Evolutionary conservation across 2,888 invertebrate genomes (phyloP), one percentile per base, ranked within the genome.

Genomic region (Calameuta pallipes): DNA sequence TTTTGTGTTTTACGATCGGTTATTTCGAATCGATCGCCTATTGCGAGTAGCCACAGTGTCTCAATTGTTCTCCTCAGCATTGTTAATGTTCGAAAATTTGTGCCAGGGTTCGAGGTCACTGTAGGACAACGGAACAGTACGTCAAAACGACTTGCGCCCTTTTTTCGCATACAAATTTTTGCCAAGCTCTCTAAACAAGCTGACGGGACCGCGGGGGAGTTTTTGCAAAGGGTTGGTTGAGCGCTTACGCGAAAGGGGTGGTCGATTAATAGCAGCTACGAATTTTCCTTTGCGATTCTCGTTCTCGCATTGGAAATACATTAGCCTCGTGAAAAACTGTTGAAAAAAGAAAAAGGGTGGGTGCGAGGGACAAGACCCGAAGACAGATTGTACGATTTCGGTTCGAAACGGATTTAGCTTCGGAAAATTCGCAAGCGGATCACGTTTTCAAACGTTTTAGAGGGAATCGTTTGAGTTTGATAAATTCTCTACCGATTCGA

Each of bases 401-500:
- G 78, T 69, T 30, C 41, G 30, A 30, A 13, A 30, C 30, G 70
- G 30, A 33, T 33, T 41, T 41, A 41, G 41, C 41, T 15, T 56
- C 35, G 56, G 30, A 74, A 76, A 73, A 76, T 80, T 80, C 82
- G 84, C 84, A 85, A 70, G 81, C 82, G 79, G 76, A 80, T 84
- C 82, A 83, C 81, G 83, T 83, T 83, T 80, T 76, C 76, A 83
- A 84, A 82, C 82, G 82, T 85, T 84, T 85, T 81, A 84, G 80
- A 83, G 80, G 79, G 79, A 83, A 82, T 82, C 80, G 80, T 76
- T 75, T 79, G 79, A 74, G 81, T 85, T 84, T 84, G 81, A 83
- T 83, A 84, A 84, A 84, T 84, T 79, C 80, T 78, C 73, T 73
- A 73, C n/a, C 70, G 76, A 76, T 76, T 73, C 75, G 77, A 77